Base-by-base conservation (phyloP, 1,140 invertebrate species). In the Drosophila tropicalis region DNA sequence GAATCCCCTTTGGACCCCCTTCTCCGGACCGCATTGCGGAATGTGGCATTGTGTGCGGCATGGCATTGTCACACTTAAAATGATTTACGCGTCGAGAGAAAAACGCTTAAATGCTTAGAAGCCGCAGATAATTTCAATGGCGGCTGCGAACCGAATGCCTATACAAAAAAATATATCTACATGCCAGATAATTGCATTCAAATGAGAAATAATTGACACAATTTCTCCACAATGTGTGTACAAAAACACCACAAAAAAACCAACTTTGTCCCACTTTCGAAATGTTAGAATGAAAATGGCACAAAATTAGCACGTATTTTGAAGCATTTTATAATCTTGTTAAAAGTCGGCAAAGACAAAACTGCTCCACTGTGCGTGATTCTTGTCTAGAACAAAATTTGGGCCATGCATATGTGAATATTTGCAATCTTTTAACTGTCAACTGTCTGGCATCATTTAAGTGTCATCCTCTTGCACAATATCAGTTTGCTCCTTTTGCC, bases 101-200 rank as follows among this genome's bases (percentile, higher is more conserved):
- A 64, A 44, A 55, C 34, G 40, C 36, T 75, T 51, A 72, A 72
- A 68, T 67, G 51, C 72, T 81, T 76, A 81, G 56, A 61, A 57
- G 68, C 44, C 44, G 17, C 69, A 62, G 68, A 81, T 81, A 76
- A 81, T 76, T 76, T 67, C 47, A 81, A 81, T 71, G 72, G 47
- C 34, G 32, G 72, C 40, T 47, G 76, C 44, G 54, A 69, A 63
- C 55, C 56, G 63, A 66, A 72, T n/a, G 32, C 13, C 34, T 6
- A 39, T 39, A 22, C 2, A 17, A 25, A 29, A 25, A 4, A 60
- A 61, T 61, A 15, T 29, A 29, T 6, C 5, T 29, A 29, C 29
- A 29, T 29, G 29, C 9, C 19, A 51, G 9, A 51, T 51, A 51
- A 51, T 51, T 51, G 44, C 44, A 51, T 51, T 67, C 64, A 72